These are phyloP conservation scores for Phenacoccus solenopsis DNA, from an alignment of 1,140 invertebrate genomes.

Conservation along the genomic window DNA sequence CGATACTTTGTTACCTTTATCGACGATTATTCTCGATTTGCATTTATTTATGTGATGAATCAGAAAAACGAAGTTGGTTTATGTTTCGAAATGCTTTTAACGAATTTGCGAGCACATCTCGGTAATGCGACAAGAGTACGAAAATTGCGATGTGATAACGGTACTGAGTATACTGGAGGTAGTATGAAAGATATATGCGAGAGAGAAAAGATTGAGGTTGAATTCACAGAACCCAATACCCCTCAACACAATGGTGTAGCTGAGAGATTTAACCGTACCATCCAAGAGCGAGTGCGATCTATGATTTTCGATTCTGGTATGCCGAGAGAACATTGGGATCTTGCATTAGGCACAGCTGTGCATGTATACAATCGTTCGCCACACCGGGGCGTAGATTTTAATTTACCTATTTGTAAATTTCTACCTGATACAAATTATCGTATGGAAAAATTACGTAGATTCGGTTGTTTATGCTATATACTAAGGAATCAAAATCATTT, in stretches of 20 bases:
- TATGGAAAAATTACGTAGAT: background rate
- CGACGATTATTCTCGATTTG: background rate
- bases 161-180: too few species aligned
- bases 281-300: constrained; percentile 30
- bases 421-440: background rate
- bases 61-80: too few species aligned
- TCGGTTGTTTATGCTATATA: background rate
- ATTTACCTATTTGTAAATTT: background rate
- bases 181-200: too few species aligned
- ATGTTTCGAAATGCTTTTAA: too few species aligned
- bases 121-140: too few species aligned
- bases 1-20: background rate
- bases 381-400: background rate
- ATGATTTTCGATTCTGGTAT: constrained; percentile 32
- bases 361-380: background rate
- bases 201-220: too few species aligned
- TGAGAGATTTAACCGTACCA: constrained; percentile 34
- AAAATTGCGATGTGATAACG: too few species aligned
- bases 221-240: too few species aligned
- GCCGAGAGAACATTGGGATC: constrained; percentile 32
- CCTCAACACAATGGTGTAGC: constrained; percentile 36
- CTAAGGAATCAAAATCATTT: background rate
- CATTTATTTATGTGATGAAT: too few species aligned
- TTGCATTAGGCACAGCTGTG: constrained; percentile 28
- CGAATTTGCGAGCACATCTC: too few species aligned